Evolutionary conservation across 2,113 vertebrate species (phyloP), one percentile per base, ranked within the genome.

Genomic region (Lipophrys pholis): DNA sequence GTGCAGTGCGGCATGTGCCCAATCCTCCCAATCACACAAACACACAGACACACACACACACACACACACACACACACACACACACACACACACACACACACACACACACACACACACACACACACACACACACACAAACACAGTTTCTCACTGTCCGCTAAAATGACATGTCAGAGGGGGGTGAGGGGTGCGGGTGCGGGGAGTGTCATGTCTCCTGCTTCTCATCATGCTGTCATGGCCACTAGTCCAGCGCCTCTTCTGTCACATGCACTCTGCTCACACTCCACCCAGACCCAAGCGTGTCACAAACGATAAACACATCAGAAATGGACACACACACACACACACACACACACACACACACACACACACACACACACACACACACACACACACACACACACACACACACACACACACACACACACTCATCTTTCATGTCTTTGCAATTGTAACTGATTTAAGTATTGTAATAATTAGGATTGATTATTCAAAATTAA

Each of bases 251-350:
- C 52, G 73, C 85, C 73, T 87, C 63, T 69, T 85, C 90, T 91
- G 88, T 90, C 90, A 90, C 88, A 90, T 91, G 85, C 88, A 89
- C 87, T 91, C 88, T 90, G 88, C 83, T 91, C 88, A 90, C 80
- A 77, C 75, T 89, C 83, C 67, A 76, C 71, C 84, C 85, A 82
- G 84, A 78, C 78, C 67, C 70, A 55, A 69, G 55, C 77, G 73
- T 87, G 86, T 91, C 90, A 98, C 95, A 96, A 96, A 93, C 89
- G 93, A 94, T 94, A 92, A 95, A 96, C 92, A 49, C 96, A 95
- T 95, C 93, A 91, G 93, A 57, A 17, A 54, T 30, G 21, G 21
- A 30, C 21, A 30, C 21, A 30, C 21, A 30, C 21, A 30, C 21
- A 30, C 42, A 11, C 4, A 45, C 42, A 45, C 8, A 45, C 42